These are phyloP conservation scores for Solenodon paradoxus DNA, from an alignment of 2,113 vertebrate species.

Conservation along the genomic window DNA sequence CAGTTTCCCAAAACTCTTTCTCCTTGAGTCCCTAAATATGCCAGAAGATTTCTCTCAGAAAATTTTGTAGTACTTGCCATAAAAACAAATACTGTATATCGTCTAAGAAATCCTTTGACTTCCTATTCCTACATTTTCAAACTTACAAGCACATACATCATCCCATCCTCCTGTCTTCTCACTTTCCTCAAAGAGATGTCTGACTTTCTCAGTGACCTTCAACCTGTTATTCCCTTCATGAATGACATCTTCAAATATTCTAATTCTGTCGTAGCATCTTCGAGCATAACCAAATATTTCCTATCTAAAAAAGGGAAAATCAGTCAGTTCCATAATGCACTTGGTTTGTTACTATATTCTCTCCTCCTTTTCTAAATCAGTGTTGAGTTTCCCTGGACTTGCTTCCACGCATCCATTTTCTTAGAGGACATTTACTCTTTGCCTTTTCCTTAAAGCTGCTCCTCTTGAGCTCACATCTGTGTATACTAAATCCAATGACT, in stretches of 20 bases:
- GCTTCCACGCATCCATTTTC: neutral
- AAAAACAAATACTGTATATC: neutral
- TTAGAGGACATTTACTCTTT: neutral
- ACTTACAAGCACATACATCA: neutral
- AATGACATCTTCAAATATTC: neutral
- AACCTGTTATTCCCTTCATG: neutral
- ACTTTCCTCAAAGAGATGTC: neutral
- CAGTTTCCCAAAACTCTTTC: neutral
- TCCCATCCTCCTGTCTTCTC: neutral
- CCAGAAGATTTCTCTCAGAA: neutral
- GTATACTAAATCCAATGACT: neutral
- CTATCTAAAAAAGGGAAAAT: neutral
- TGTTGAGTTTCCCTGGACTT: neutral
- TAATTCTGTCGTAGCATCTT: neutral
- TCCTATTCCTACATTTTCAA: neutral
- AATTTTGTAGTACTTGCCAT: neutral
- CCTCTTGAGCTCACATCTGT: neutral
- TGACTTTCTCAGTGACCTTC: neutral
- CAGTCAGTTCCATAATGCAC: neutral
- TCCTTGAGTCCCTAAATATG: neutral
- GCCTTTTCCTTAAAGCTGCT: neutral
- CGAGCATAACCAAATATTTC: neutral
- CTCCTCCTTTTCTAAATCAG: neutral
- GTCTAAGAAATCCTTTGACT: neutral
- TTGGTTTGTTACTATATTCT: neutral